Evolutionary conservation across 2,113 vertebrate species (phyloP).

Genomic region (Mohoua ochrocephala): DNA sequence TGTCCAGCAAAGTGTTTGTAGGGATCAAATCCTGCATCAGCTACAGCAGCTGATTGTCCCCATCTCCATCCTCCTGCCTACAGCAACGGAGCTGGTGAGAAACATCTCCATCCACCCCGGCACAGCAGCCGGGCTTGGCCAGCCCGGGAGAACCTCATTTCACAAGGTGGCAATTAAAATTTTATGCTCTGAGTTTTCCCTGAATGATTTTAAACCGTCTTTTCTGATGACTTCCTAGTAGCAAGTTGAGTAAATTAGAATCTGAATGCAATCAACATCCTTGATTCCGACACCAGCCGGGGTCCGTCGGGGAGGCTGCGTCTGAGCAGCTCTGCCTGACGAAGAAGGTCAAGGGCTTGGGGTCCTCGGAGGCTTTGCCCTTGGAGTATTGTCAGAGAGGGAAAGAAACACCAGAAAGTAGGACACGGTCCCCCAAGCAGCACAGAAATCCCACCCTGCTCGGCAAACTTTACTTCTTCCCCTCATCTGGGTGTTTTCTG

Average conservation of each 20-base stretch:
- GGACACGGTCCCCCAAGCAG: constrained; percentile 11
- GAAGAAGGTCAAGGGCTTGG: constrained; percentile 36
- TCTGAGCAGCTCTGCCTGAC: not conserved
- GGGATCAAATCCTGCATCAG: not conserved
- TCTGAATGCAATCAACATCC: constrained; percentile 43
- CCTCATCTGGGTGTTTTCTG: not conserved
- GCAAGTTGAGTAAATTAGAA: constrained; percentile 38
- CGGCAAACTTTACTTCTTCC: not conserved
- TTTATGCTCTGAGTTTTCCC: constrained; percentile 61
- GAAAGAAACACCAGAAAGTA: constrained; percentile 31
- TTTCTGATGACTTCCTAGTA: constrained; percentile 51
- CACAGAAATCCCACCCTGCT: not conserved
- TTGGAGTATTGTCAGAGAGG: constrained; percentile 11
- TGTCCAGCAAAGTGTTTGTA: not conserved
- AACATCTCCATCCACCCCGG: not conserved
- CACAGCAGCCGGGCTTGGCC: not conserved
- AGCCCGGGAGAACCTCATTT: not conserved
- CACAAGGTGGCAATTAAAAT: constrained; percentile 59
- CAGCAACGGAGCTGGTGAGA: not conserved
- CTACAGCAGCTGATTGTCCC: not conserved
- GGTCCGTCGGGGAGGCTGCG: not conserved
- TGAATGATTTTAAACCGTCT: constrained; percentile 43
- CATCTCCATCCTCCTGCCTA: not conserved
- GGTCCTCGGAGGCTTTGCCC: not conserved
- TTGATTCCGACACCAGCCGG: not conserved